A percentile compares a stretch with the other conserved stretches of the same genome.
Evolutionary conservation across 2,113 vertebrate species (phyloP).

Genomic region (Thalassarche chlororhynchos): DNA sequence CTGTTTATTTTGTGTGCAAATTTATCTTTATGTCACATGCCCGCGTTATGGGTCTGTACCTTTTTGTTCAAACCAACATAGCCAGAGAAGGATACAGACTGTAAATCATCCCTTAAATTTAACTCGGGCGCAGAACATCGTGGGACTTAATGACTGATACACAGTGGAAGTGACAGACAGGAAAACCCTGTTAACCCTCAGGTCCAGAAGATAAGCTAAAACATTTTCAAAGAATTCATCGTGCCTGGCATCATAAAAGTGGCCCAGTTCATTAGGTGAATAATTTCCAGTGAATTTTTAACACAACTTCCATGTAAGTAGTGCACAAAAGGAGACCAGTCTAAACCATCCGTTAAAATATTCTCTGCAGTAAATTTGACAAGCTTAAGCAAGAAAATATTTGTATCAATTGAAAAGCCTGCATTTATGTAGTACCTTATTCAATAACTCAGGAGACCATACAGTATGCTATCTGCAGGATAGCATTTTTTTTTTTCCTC

Average conservation of each 20-base stretch:
- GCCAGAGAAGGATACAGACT: neutral
- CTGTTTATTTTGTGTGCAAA: neutral
- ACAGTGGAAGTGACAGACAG: neutral
- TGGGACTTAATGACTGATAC: neutral
- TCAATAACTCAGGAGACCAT: conserved; percentile 68
- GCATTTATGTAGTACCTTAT: conserved; percentile 65
- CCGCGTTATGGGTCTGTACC: neutral
- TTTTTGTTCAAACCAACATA: neutral
- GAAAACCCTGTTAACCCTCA: neutral
- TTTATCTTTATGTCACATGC: neutral
- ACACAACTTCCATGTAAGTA: neutral
- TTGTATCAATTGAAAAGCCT: conserved; percentile 40
- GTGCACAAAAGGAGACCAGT: neutral
- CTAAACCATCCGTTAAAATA: neutral
- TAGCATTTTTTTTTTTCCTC: conserved; percentile 71
- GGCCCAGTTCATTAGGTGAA: conserved; percentile 13
- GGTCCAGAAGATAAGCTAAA: conserved; percentile 9
- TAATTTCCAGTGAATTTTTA: conserved; percentile 39
- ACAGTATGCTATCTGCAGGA: conserved; percentile 74
- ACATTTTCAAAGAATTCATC: neutral
- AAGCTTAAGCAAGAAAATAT: neutral
- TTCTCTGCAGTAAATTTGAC: neutral
- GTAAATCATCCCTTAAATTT: neutral
- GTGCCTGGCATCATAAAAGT: neutral
- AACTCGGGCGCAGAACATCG: neutral